These are phyloP conservation scores for Gulo gulo DNA, from an alignment of 2,113 vertebrate species.

Conservation along the genomic window DNA sequence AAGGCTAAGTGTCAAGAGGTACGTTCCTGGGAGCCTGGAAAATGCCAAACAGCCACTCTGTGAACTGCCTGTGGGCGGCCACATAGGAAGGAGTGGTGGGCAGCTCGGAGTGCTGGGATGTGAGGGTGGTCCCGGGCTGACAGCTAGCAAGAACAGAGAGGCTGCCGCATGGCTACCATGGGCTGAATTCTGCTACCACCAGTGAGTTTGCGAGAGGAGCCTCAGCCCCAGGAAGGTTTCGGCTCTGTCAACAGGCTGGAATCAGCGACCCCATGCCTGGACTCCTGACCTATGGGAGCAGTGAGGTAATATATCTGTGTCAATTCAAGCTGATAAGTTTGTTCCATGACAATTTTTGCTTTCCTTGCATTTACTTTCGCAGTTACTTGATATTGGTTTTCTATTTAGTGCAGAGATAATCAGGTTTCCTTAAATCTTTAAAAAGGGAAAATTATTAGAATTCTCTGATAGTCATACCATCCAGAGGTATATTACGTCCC, in stretches of 20 bases:
- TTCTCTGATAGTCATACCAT: background rate
- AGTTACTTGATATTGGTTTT: background rate
- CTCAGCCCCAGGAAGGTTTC: background rate
- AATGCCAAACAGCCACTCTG: background rate
- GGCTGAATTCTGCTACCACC: background rate
- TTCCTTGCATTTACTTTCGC: background rate
- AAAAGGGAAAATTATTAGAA: background rate
- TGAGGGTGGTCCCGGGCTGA: background rate
- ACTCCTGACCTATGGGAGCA: fast-evolving
- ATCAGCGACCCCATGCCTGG: fast-evolving
- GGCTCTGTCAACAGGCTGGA: too few relatives aligned
- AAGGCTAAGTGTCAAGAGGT: background rate
- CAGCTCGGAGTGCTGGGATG: background rate
- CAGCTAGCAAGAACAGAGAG: background rate
- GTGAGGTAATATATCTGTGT: fast-evolving
- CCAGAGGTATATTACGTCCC: background rate
- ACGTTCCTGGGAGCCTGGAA: background rate
- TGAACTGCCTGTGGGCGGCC: background rate
- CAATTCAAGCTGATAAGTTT: too few relatives aligned
- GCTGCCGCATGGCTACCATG: fast-evolving
- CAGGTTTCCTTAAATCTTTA: background rate
- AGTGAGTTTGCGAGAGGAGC: background rate
- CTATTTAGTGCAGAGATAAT: background rate
- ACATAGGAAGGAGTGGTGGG: background rate
- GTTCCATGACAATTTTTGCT: background rate